These are phyloP conservation scores for Podiceps cristatus DNA, from an alignment of 2,113 vertebrate species.

Conservation along the genomic window DNA sequence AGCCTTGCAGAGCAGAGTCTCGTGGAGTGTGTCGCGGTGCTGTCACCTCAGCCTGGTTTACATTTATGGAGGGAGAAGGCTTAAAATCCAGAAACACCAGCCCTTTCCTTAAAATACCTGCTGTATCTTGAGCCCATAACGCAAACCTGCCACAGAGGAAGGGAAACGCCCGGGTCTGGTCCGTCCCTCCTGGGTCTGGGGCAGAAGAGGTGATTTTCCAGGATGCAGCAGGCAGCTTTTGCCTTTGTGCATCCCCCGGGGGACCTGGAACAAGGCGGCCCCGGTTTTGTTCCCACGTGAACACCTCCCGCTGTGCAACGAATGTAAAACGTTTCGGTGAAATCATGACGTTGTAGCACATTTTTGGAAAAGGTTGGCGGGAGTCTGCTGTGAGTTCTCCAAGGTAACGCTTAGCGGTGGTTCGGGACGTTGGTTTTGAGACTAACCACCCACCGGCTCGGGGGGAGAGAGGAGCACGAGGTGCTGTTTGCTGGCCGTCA, in stretches of 20 bases:
- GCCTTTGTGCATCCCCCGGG: neutral
- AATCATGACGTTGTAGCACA: neutral
- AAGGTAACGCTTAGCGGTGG: neutral
- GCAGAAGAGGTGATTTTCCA: neutral
- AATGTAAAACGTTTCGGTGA: neutral
- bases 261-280: neutral
- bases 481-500: neutral
- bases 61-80: neutral
- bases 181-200: neutral
- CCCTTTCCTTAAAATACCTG: neutral
- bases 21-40: rapidly evolving
- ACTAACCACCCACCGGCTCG: neutral
- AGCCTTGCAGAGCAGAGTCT: neutral
- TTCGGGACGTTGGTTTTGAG: neutral
- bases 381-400: neutral
- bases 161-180: neutral
- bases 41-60: neutral
- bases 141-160: neutral
- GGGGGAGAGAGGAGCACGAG: neutral
- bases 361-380: neutral
- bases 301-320: rapidly evolving
- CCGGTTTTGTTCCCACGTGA: neutral
- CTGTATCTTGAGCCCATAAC: rapidly evolving
- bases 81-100: neutral
- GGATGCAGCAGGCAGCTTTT: neutral